Evolutionary conservation across 1,140 invertebrate species (phyloP), one percentile per base, ranked within the genome.

Genomic region (Drosophila subpulchrella): DNA sequence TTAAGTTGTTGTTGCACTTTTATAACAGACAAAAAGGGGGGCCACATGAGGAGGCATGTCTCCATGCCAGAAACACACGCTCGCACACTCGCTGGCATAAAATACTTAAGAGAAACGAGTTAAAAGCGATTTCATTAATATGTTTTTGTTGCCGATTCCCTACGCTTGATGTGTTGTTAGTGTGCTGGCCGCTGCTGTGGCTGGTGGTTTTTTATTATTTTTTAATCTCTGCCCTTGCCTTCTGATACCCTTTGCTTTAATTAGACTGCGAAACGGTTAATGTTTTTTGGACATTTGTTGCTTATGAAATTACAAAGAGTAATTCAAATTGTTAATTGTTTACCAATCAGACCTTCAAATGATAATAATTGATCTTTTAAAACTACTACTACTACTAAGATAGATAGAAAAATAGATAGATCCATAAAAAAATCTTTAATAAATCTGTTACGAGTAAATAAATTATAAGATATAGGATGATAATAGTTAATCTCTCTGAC

Each of bases 121-220:
- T 89, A 89, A 88, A 89, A 88, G 86, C 83, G 84, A 77, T 88
- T 88, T 88, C 80, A 88, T 88, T 88, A 83, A 88, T 89, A 80
- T 89, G 68, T 77, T 88, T 88, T 57, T 75, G 53, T 77, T 78
- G 75, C 44, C 7, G 48, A 74, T 75, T 73, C 54, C 53, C 50
- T 60, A 66, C 13, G 39, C 30, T n/a, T 13, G 32, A 34, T 13
- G 61, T 67, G 50, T 44, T 72, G 54, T 72, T 73, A 60, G 27
- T 73, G 46, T 59, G 54, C 27, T 63, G 63, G 53, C 53, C 68
- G 56, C 53, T 72, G 51, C 24, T 57, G 54, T 72, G 34, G 39
- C 39, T 71, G 55, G 27, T 38, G n/a, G 10, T 68, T 24, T 70
- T 71, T 41, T 41, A 46, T 46, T 46, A 20, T 46, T 46, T 46